These are phyloP conservation scores for Psittacus erithacus DNA, from an alignment of 2,113 vertebrate genomes.

Conservation along the genomic window DNA sequence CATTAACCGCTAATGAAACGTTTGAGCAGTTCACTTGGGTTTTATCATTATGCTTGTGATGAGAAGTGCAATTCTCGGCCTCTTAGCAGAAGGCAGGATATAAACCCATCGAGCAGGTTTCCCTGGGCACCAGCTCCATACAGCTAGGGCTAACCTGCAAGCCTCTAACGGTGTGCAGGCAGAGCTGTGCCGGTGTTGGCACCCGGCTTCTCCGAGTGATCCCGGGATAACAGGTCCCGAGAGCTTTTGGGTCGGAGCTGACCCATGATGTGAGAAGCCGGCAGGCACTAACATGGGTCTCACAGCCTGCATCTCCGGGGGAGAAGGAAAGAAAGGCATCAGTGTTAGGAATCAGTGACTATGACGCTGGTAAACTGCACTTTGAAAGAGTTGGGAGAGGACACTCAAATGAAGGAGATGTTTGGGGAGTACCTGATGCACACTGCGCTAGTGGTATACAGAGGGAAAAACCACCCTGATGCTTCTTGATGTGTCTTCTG, in stretches of 20 bases:
- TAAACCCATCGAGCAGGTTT: neutral
- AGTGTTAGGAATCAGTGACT: neutral
- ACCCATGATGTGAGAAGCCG: fast-evolving
- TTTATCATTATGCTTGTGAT: neutral
- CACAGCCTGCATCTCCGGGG: neutral
- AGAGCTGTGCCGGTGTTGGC: neutral
- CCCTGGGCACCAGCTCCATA: neutral
- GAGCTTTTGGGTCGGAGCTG: neutral
- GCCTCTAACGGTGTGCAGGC: neutral
- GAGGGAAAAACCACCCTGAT: neutral
- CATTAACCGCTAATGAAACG: neutral
- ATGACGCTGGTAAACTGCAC: neutral
- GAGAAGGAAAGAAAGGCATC: neutral
- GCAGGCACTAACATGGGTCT: neutral
- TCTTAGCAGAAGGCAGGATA: neutral
- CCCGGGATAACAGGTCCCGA: neutral
- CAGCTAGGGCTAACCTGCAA: neutral
- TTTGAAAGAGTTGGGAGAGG: neutral
- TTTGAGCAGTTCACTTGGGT: neutral
- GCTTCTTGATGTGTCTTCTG: neutral
- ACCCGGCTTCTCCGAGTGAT: neutral
- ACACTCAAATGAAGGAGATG: neutral
- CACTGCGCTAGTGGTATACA: fast-evolving
- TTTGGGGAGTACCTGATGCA: fast-evolving
- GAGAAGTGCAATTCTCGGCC: neutral